Conservation (phyloP, 2,113 vertebrate genomes). For the Pagrus major region DNA sequence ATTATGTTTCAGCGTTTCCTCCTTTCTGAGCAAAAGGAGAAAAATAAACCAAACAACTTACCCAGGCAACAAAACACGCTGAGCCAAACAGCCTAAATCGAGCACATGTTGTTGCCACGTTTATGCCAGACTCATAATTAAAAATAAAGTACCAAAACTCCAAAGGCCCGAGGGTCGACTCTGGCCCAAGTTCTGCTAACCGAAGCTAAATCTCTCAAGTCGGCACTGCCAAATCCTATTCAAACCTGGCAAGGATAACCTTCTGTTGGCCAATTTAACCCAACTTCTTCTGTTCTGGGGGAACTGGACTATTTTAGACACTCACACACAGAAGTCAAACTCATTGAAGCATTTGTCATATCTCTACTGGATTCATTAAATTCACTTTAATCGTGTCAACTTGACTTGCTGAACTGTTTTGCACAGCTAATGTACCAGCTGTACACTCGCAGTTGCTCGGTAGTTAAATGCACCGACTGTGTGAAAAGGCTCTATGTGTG, state of each 20-base stretch:
- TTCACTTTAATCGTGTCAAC: background rate
- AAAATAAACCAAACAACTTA: background rate
- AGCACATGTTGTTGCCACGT: slow-evolving; percentile 8
- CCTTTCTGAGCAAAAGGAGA: no score
- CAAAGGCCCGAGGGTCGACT: background rate
- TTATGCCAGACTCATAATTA: slow-evolving; percentile 13
- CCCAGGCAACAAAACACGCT: background rate
- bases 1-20: background rate
- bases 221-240: background rate
- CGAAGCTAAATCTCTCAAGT: slow-evolving; percentile 13
- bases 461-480: no score
- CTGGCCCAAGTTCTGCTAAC: background rate
- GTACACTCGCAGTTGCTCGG: no score
- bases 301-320: background rate
- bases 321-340: background rate
- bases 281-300: background rate
- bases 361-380: background rate
- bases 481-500: no score
- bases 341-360: background rate
- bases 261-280: background rate
- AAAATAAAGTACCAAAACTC: slow-evolving; percentile 7
- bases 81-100: slow-evolving; percentile 4
- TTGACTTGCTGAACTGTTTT: background rate
- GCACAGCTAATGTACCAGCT: background rate
- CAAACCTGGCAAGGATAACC: background rate